Percentiles rank a stretch among this genome's conserved stretches.
Conservation (phyloP, 2,888 invertebrate species). For the Leptothorax acervorum region DNA sequence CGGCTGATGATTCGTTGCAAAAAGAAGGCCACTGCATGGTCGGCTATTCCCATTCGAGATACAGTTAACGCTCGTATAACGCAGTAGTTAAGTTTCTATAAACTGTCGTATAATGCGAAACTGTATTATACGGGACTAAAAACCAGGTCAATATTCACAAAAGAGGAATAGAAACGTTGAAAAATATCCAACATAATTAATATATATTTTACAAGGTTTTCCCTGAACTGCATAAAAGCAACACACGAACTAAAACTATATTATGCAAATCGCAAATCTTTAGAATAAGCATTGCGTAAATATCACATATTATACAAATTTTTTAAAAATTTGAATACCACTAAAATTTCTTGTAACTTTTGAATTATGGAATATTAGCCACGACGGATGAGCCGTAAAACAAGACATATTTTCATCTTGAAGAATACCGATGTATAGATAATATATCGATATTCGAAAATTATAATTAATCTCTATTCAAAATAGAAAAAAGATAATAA, state of each 20-base stretch:
- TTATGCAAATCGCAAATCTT: background rate
- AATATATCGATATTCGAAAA: too few species aligned
- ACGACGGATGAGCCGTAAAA: background rate
- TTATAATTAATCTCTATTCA: background rate
- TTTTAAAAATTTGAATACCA: background rate
- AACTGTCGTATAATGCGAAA: background rate
- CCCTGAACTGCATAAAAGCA: background rate
- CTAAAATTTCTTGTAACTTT: background rate
- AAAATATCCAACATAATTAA: background rate
- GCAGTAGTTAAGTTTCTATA: background rate
- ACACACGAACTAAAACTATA: background rate
- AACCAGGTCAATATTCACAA: background rate
- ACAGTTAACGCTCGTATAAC: background rate
- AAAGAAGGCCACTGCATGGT: conserved; percentile 59
- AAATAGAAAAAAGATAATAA: too few species aligned
- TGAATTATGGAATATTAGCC: background rate
- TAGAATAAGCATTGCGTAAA: background rate
- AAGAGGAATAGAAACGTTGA: background rate
- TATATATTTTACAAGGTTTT: background rate
- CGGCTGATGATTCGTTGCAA: conserved; percentile 67
- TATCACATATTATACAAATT: background rate
- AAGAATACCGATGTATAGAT: background rate
- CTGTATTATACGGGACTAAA: background rate
- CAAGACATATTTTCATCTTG: conserved; percentile 13
- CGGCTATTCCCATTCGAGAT: conserved; percentile 59